phyloP scores from a whole-genome alignment of 2,113 vertebrate species.

The Dinomys branickii region DNA sequence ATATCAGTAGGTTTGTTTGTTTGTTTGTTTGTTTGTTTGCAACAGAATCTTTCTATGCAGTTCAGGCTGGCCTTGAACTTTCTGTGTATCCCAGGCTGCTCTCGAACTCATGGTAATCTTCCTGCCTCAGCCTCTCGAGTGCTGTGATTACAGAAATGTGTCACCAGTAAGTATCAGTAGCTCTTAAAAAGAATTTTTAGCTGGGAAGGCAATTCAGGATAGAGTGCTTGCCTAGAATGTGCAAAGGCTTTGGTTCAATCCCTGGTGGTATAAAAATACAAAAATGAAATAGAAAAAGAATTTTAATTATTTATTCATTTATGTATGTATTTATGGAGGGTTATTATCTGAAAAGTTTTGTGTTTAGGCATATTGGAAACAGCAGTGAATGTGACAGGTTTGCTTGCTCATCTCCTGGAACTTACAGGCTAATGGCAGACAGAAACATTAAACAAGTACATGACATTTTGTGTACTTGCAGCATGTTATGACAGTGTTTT shows the following conservation, averaged over 20 bases:
- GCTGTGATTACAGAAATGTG: background rate
- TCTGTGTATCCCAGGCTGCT: background rate
- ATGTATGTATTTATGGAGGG: background rate
- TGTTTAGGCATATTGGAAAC: background rate
- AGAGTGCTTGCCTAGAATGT: background rate
- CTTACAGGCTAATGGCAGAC: background rate
- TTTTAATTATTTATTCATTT: background rate
- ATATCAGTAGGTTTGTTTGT: background rate
- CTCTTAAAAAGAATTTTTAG: background rate
- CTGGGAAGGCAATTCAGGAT: background rate
- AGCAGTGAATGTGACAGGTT: background rate
- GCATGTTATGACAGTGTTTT: background rate
- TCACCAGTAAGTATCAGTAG: background rate
- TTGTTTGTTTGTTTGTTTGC: background rate
- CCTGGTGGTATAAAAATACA: background rate
- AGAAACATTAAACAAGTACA: background rate
- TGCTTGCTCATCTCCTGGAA: background rate
- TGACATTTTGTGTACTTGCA: background rate
- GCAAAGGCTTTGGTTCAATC: background rate
- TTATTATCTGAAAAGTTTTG: background rate
- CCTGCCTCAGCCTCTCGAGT: background rate
- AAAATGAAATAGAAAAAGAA: background rate
- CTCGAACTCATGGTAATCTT: background rate
- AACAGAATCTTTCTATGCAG: background rate
- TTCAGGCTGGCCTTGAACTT: background rate